These are phyloP conservation scores for Gopherus evgoodei DNA, from an alignment of 2,113 vertebrate species.

Conservation along the genomic window DNA sequence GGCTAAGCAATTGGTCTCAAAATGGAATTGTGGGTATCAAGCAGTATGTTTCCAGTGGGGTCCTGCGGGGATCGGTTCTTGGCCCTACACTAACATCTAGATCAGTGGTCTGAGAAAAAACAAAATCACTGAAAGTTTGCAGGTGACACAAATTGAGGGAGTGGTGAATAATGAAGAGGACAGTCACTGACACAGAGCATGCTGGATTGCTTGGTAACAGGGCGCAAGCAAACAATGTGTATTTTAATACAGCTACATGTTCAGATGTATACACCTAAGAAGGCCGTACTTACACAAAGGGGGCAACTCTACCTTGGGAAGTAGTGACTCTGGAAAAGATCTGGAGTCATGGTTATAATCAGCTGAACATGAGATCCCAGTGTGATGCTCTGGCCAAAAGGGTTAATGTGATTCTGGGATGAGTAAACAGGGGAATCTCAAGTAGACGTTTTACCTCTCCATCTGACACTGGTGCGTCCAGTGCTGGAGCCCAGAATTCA, in stretches of 20 bases:
- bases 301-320: neutral
- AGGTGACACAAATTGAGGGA: neutral
- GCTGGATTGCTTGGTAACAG: neutral
- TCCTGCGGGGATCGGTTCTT: neutral
- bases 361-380: neutral
- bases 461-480: too few relatives aligned
- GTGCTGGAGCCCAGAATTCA: too few relatives aligned
- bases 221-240: neutral
- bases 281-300: neutral
- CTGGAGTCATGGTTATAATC: neutral
- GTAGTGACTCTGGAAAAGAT: neutral
- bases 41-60: neutral
- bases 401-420: neutral
- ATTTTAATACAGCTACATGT: neutral
- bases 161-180: neutral
- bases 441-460: neutral
- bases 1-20: neutral
- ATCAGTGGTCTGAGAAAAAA: neutral
- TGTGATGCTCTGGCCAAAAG: neutral
- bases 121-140: neutral
- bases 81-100: neutral
- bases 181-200: neutral
- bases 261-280: neutral
- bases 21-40: neutral
- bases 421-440: neutral